These are phyloP conservation scores for Oceanites oceanicus DNA, from an alignment of 2,113 vertebrate species.

Conservation along the genomic window DNA sequence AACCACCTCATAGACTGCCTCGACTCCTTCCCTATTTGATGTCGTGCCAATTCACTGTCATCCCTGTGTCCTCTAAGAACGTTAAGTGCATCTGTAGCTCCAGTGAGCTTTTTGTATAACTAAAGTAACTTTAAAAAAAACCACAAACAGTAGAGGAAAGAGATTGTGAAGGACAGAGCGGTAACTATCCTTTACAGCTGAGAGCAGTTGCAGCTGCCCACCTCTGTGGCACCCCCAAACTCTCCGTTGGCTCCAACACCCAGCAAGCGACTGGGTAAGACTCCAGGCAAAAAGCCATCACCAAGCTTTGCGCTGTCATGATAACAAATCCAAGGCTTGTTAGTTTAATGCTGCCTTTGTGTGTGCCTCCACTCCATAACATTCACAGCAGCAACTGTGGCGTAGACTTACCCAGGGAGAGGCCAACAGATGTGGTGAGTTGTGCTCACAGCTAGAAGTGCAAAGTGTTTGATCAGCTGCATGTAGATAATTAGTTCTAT, in stretches of 20 bases:
- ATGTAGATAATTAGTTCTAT: conserved; percentile 39
- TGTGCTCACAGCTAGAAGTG: conserved; percentile 48
- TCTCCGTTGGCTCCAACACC: neutral
- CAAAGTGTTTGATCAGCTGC: conserved; percentile 44
- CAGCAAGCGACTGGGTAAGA: neutral
- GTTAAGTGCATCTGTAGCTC: neutral
- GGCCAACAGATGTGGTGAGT: conserved; percentile 50
- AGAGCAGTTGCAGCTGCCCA: neutral
- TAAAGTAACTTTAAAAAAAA: neutral
- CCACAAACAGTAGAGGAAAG: neutral
- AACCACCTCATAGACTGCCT: neutral
- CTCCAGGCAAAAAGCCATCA: neutral
- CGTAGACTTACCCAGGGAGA: neutral
- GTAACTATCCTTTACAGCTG: neutral
- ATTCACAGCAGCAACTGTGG: conserved; percentile 28
- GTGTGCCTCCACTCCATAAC: conserved; percentile 16
- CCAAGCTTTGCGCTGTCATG: neutral
- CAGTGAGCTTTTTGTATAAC: neutral
- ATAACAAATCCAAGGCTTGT: conserved; percentile 55
- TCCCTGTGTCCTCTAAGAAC: neutral
- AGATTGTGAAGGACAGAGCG: neutral
- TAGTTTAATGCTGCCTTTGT: conserved; percentile 33
- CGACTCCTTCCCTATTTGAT: neutral
- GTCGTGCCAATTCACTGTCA: neutral
- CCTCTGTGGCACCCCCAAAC: neutral